Evolutionary conservation across 2,888 invertebrate species (phyloP).

Genomic region (Leucophora obtusa): DNA sequence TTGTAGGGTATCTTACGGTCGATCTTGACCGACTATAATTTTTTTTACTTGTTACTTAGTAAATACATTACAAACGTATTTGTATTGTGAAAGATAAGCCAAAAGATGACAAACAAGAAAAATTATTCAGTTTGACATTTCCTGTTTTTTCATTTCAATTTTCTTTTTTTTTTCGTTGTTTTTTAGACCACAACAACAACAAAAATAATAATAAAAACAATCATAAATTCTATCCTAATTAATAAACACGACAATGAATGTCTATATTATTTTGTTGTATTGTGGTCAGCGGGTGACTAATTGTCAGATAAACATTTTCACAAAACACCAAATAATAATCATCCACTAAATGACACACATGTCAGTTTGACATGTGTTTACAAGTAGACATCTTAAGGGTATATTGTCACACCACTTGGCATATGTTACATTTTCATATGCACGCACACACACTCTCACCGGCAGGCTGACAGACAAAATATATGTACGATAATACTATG

Average conservation of each 20-base stretch:
- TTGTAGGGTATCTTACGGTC: no score
- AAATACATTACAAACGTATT: background rate
- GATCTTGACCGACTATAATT: no score
- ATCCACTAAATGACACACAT: slow-evolving; percentile 59
- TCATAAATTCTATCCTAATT: slow-evolving; percentile 52
- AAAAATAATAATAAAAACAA: slow-evolving; percentile 36
- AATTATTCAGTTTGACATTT: background rate
- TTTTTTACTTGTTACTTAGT: no score
- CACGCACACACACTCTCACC: background rate
- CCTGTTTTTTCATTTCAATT: background rate
- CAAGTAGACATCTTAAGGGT: slow-evolving; percentile 62
- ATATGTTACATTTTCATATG: slow-evolving; percentile 46
- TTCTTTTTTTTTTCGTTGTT: background rate
- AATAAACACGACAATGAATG: slow-evolving; percentile 43
- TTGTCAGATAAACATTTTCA: slow-evolving; percentile 64
- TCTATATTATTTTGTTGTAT: slow-evolving; percentile 24
- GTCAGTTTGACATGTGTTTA: slow-evolving; percentile 62
- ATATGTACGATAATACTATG: no score
- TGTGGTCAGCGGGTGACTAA: slow-evolving; percentile 64
- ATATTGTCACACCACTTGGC: slow-evolving; percentile 61
- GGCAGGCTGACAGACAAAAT: background rate
- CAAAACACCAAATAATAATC: slow-evolving; percentile 42
- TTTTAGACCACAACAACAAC: slow-evolving; percentile 1
- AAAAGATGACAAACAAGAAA: background rate
- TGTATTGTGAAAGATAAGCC: background rate